phyloP scores from a whole-genome alignment of 2,797 vertebrate species.

The Leptodactylus fallax region DNA sequence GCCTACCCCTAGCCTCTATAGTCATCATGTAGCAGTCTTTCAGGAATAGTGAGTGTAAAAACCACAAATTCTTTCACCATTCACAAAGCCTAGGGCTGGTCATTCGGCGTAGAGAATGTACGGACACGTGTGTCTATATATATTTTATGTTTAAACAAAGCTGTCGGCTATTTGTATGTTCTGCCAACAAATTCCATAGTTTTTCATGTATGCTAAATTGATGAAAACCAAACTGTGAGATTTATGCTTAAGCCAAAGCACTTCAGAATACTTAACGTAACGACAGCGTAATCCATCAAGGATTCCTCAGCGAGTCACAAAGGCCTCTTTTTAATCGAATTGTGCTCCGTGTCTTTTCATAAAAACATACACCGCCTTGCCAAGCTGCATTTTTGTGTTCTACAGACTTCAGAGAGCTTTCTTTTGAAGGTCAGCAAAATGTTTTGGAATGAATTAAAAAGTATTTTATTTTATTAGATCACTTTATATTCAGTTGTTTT shows the following conservation, averaged over 20 bases:
- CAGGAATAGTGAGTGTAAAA: not conserved
- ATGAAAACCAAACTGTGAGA: constrained; percentile 8
- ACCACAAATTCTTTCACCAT: not conserved
- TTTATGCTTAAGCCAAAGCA: constrained; percentile 33
- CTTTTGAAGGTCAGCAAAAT: constrained; percentile 5
- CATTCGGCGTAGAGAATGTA: not conserved
- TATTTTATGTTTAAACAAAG: constrained; percentile 14
- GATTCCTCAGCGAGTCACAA: constrained; percentile 29
- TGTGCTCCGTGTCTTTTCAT: not conserved
- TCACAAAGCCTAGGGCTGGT: not conserved
- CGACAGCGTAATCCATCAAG: constrained; percentile 22
- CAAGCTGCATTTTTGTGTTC: constrained; percentile 3
- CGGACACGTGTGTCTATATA: not conserved
- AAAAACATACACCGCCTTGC: not conserved
- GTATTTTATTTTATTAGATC: constrained; percentile 9
- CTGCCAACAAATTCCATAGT: constrained; percentile 33
- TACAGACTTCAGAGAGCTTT: not conserved
- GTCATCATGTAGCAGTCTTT: not conserved
- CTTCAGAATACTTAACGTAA: constrained; percentile 38
- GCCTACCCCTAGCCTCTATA: not conserved
- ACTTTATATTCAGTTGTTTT: not conserved
- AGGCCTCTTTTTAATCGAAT: constrained; percentile 15
- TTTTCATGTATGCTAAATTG: constrained; percentile 19
- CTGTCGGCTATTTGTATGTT: not conserved
- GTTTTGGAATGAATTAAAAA: constrained; percentile 8